These are phyloP conservation scores for Arvicanthis niloticus DNA, from an alignment of 2,113 vertebrate species.

Conservation along the genomic window DNA sequence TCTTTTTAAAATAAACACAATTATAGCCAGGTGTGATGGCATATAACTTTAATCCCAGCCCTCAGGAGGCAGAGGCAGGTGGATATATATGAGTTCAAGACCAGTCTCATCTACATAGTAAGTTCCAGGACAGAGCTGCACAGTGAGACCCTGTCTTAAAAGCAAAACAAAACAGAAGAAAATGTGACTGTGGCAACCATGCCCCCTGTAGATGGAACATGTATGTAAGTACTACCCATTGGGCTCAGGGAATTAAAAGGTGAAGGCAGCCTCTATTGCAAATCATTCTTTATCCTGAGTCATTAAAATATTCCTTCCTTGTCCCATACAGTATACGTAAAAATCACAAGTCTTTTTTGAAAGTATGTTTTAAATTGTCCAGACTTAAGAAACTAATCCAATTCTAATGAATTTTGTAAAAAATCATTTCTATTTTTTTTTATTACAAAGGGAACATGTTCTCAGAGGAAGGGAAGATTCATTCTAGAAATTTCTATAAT, in stretches of 20 bases:
- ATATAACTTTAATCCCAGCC: neutral
- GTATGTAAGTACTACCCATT: neutral
- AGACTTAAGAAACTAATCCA: neutral
- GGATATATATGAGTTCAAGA: neutral
- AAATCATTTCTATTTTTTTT: neutral
- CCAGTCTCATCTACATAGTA: neutral
- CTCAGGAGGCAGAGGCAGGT: neutral
- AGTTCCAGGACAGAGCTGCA: neutral
- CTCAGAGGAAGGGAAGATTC: too few species aligned
- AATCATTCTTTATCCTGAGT: neutral
- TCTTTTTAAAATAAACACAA: neutral
- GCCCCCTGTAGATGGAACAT: rapidly evolving
- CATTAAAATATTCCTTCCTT: neutral
- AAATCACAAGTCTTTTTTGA: neutral
- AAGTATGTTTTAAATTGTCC: neutral
- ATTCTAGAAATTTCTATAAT: neutral
- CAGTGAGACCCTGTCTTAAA: neutral
- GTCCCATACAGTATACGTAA: neutral
- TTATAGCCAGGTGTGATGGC: neutral
- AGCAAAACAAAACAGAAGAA: neutral
- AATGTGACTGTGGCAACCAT: neutral
- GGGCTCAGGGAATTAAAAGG: neutral
- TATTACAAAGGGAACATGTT: slow-evolving; percentile 17
- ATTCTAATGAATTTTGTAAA: neutral
- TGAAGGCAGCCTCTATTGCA: too few species aligned